These are phyloP conservation scores for Bacillus rossius DNA, from an alignment of 1,140 invertebrate species.

Conservation along the genomic window DNA sequence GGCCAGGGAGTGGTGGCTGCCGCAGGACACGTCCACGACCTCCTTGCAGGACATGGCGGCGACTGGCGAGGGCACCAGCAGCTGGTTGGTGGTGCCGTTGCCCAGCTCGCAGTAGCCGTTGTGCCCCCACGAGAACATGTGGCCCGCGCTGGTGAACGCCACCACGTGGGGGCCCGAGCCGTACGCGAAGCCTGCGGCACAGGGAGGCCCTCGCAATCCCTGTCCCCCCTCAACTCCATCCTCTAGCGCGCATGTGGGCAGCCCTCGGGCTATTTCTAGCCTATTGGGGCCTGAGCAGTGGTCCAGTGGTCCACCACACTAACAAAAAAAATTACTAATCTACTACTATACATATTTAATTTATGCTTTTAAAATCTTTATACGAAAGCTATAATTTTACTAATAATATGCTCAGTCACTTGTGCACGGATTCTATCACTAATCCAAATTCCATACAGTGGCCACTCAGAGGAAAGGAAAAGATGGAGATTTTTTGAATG, in stretches of 20 bases:
- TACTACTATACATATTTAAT: too few species aligned
- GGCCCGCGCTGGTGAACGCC: slow-evolving; percentile 52
- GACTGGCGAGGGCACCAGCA: slow-evolving; percentile 45
- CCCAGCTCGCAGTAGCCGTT: slow-evolving; percentile 60
- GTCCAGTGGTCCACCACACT: too few species aligned
- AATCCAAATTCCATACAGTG: too few species aligned
- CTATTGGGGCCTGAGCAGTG: too few species aligned
- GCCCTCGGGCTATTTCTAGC: too few species aligned
- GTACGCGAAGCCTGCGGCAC: slow-evolving; percentile 54
- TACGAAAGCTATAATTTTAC: too few species aligned
- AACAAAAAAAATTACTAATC: too few species aligned
- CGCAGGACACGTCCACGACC: slow-evolving; percentile 53
- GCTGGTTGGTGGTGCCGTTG: slow-evolving; percentile 54
- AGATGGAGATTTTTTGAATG: too few species aligned
- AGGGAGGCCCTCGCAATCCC: not conserved
- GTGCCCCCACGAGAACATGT: slow-evolving; percentile 61
- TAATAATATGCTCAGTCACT: too few species aligned
- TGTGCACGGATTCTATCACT: too few species aligned
- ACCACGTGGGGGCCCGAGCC: slow-evolving; percentile 62
- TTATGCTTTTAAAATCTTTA: too few species aligned
- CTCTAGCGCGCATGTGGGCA: not conserved
- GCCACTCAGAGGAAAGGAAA: too few species aligned
- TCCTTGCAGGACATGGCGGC: slow-evolving; percentile 45
- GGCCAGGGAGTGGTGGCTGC: slow-evolving; percentile 57
- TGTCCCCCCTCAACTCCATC: not conserved